phyloP scores from a whole-genome alignment of 2,797 vertebrate genomes.

The Brachyalestes nurse region DNA sequence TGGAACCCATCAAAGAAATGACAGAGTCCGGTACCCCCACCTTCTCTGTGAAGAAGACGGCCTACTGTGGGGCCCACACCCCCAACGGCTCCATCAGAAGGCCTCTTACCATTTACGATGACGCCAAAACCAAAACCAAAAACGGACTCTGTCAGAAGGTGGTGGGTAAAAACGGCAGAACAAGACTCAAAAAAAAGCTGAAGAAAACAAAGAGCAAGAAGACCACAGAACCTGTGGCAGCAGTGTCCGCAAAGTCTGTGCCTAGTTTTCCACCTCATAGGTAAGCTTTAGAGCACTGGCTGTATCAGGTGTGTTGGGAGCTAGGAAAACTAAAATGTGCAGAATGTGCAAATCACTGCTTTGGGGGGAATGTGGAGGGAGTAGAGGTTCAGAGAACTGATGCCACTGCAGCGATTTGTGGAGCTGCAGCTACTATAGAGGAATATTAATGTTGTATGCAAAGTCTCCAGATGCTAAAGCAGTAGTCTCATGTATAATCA shows the following conservation, averaged over 20 bases:
- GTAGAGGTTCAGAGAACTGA: too few species aligned
- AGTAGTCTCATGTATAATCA: too few species aligned
- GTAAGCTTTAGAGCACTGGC: conserved; percentile 70
- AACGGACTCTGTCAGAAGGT: conserved; percentile 86
- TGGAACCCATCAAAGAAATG: conserved; percentile 94
- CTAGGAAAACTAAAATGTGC: too few species aligned
- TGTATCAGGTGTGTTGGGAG: neutral
- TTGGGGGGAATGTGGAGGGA: too few species aligned
- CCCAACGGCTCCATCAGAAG: conserved; percentile 89
- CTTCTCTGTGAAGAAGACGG: conserved; percentile 96
- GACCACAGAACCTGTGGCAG: conserved; percentile 79
- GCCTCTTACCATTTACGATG: conserved; percentile 91
- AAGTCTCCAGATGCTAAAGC: too few species aligned
- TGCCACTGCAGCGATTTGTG: too few species aligned
- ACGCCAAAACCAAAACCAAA: conserved; percentile 77
- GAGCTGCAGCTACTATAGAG: too few species aligned
- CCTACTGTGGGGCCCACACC: conserved; percentile 93
- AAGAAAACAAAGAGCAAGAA: conserved; percentile 88
- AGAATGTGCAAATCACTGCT: too few species aligned
- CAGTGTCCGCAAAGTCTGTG: conserved; percentile 77
- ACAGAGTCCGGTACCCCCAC: conserved; percentile 78
- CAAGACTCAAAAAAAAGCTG: conserved; percentile 80
- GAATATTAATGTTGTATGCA: too few species aligned
- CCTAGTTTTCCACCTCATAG: conserved; percentile 92
- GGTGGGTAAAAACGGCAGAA: conserved; percentile 78